phyloP scores from a whole-genome alignment of 2,888 invertebrate genomes.

The Oligia fasciuncula region DNA sequence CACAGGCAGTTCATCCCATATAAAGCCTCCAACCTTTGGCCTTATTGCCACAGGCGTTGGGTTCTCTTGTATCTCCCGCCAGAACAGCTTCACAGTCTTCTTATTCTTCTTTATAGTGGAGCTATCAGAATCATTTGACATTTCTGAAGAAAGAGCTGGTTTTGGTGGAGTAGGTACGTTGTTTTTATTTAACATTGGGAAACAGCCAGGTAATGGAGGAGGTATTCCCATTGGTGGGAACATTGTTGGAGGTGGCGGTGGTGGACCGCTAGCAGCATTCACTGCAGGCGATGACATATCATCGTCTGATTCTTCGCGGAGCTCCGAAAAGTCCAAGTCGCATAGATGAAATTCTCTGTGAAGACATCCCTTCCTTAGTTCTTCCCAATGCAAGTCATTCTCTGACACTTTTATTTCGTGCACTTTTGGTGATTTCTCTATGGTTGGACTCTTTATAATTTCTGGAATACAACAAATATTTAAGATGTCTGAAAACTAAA shows the following conservation, averaged over 20 bases:
- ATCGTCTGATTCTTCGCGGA: slow-evolving; percentile 96
- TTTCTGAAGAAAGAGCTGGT: slow-evolving; percentile 78
- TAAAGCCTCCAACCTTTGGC: slow-evolving; percentile 92
- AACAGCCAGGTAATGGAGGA: slow-evolving; percentile 88
- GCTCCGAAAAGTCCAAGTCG: slow-evolving; percentile 99
- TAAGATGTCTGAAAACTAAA: background rate
- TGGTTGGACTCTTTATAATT: slow-evolving; percentile 92
- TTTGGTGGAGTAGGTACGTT: slow-evolving; percentile 83
- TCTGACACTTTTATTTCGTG: slow-evolving; percentile 95
- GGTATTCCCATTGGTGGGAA: slow-evolving; percentile 87
- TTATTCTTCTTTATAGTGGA: slow-evolving; percentile 95
- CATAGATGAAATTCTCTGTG: slow-evolving; percentile 95
- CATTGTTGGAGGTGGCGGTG: slow-evolving; percentile 94
- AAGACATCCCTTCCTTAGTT: slow-evolving; percentile 93
- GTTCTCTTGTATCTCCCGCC: slow-evolving; percentile 97
- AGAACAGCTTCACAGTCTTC: slow-evolving; percentile 99
- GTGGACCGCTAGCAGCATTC: slow-evolving; percentile 92
- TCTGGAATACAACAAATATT: slow-evolving; percentile 80
- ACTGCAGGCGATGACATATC: slow-evolving; percentile 93
- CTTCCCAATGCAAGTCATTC: slow-evolving; percentile 99
- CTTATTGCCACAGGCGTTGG: slow-evolving; percentile 87
- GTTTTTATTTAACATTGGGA: slow-evolving; percentile 83
- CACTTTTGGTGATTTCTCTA: slow-evolving; percentile 91
- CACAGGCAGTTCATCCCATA: slow-evolving; percentile 97
- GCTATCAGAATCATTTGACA: slow-evolving; percentile 84